phyloP scores from a whole-genome alignment of 1,140 invertebrate species.

The Ceratina australensis region DNA sequence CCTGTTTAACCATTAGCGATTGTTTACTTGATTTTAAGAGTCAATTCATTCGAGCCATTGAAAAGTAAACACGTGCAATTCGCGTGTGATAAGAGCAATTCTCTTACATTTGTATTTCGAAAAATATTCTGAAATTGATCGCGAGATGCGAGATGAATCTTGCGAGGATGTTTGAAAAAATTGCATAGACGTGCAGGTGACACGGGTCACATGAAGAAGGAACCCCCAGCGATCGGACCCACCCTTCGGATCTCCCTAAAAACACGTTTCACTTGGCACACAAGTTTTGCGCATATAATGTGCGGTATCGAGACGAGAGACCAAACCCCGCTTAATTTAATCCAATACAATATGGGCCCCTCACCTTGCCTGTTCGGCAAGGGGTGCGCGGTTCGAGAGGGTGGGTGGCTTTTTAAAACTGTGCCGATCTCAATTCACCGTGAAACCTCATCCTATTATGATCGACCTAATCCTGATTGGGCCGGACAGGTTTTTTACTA shows the following conservation, averaged over 20 bases:
- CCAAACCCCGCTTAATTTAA: conserved; percentile 75
- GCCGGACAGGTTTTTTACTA: conserved; percentile 70
- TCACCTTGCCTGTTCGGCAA: conserved; percentile 47
- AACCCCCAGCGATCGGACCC: conserved; percentile 58
- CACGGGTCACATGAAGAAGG: conserved; percentile 75
- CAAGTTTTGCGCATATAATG: conserved; percentile 74
- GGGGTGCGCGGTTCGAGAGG: conserved; percentile 68
- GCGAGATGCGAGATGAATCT: background rate
- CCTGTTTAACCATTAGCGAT: conserved; percentile 73
- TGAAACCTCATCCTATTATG: conserved; percentile 79
- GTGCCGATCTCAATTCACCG: conserved; percentile 74
- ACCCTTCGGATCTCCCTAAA: conserved; percentile 52
- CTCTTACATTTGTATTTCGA: background rate
- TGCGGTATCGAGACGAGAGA: conserved; percentile 60
- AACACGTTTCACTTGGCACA: conserved; percentile 77
- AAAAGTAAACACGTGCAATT: conserved; percentile 18
- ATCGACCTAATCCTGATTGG: conserved; percentile 73
- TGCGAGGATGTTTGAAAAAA: no score
- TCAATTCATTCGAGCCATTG: conserved; percentile 56
- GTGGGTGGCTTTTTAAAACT: conserved; percentile 77
- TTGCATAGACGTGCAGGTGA: conserved; percentile 70
- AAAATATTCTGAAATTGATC: background rate
- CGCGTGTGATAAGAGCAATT: no score
- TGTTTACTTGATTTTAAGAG: conserved; percentile 75
- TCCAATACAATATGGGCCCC: conserved; percentile 78